Evolutionary conservation across 2,113 vertebrate species (phyloP).

Genomic region (Notothenia coriiceps): DNA sequence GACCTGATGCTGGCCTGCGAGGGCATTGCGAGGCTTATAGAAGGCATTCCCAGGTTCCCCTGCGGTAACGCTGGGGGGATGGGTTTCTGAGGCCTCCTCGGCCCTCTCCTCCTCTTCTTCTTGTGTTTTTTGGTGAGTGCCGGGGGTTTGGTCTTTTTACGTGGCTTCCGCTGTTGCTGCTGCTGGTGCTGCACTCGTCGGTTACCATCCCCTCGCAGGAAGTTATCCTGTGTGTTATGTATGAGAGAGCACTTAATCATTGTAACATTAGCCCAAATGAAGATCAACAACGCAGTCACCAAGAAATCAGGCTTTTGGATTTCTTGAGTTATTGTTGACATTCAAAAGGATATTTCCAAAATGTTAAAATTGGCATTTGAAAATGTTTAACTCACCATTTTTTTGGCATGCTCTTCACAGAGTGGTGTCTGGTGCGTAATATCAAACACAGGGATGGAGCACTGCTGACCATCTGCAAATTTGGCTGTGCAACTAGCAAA

Average conservation of each 20-base stretch:
- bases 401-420: conserved; percentile 99
- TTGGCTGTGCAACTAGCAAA: conserved; percentile 99
- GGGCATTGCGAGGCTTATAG: conserved; percentile 91
- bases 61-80: conserved; percentile 98
- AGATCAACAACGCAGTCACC: background rate
- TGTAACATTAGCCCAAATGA: background rate
- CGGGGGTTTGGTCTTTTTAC: conserved; percentile 99
- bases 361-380: background rate
- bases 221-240: conserved; percentile 90
- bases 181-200: conserved; percentile 97
- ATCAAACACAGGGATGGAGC: conserved; percentile 98
- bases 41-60: conserved; percentile 98
- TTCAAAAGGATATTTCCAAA: background rate
- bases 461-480: conserved; percentile 98
- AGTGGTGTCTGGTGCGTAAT: conserved; percentile 98
- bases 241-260: background rate
- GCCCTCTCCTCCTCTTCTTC: conserved; percentile 95
- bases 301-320: too few species aligned
- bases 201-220: conserved; percentile 95
- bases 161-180: conserved; percentile 97
- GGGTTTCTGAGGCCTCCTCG: conserved; percentile 97
- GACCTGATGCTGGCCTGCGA: conserved; percentile 92
- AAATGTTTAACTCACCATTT: conserved; percentile 89
- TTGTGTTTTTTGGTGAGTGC: conserved; percentile 99
- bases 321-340: too few species aligned